Base-by-base conservation (phyloP, 2,888 invertebrate species). In the Agrochola circellaris region DNA sequence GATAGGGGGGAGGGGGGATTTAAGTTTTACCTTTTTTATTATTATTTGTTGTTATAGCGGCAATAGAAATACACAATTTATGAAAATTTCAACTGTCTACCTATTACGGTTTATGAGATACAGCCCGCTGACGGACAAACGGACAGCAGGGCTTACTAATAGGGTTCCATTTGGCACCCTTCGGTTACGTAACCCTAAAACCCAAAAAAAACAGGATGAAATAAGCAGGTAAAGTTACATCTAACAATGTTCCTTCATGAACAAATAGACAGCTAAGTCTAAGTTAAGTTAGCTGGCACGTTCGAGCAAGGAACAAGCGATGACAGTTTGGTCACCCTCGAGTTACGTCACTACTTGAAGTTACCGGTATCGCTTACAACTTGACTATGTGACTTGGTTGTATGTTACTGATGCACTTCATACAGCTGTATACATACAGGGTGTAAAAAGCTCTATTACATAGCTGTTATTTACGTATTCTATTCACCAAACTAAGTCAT, bases 281-380 rank as follows among this genome's bases (percentile, higher is more conserved):
- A 45, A 77, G 45, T 70, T 58, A 70, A 79, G 73, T 78, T 66
- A 68, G 61, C 15, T 11, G 6, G 60, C 60, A 48, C 66, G 70
- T 61, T 70, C 51, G 23, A 20, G 42, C 60, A 26, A 38, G 23
- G 66, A 71, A 84, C 74, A 71, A 60, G 73, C 45, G 73, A 62
- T 83, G 82, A 83, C 84, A 84, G 80, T n/a, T 73, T 70, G 84
- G 82, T 73, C 66, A 82, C 66, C 67, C 69, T 45, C 66, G 61
- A 70, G 73, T 73, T 58, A 79, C 65, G 61, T 79, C 79, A 79
- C 71, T n/a, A 61, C 13, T 34, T 26, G 34, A 34, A 82, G 26
- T 79, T 73, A 77, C 83, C 78, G 68, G 73, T 84, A 79, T 83
- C 58, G 15, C 73, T 82, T 82, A 64, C 84, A 79, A 74, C 70